Conservation (phyloP, 2,113 vertebrate species). For the Heterochromis multidens region DNA sequence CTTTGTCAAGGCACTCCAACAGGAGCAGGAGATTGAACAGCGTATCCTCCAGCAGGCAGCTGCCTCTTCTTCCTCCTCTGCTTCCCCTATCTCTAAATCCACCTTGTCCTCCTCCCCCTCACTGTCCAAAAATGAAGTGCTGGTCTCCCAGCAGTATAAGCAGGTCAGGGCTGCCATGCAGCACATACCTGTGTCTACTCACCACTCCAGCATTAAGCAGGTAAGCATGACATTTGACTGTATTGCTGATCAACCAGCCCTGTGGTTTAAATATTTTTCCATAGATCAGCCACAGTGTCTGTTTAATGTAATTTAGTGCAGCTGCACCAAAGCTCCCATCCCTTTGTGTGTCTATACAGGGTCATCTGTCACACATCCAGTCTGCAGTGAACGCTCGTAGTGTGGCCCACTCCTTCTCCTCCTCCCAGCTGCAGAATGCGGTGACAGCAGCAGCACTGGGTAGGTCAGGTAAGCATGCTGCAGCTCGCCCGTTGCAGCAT, state of each 20-base stretch:
- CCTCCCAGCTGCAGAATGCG: constrained; percentile 86
- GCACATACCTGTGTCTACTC: constrained; percentile 74
- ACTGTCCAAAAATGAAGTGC: constrained; percentile 68
- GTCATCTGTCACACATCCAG: constrained; percentile 82
- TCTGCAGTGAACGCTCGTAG: constrained; percentile 74
- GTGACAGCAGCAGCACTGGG: constrained; percentile 81
- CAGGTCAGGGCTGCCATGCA: constrained; percentile 71
- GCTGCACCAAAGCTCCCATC: neutral
- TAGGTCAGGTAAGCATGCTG: constrained; percentile 85
- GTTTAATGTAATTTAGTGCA: neutral
- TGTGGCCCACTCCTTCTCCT: constrained; percentile 84
- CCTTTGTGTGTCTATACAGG: constrained; percentile 57
- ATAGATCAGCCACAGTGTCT: neutral
- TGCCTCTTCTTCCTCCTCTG: constrained; percentile 64
- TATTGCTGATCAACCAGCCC: neutral
- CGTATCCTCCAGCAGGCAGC: constrained; percentile 89
- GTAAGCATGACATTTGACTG: constrained; percentile 48
- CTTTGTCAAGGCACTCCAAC: constrained; percentile 97
- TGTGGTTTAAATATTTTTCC: neutral
- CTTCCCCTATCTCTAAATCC: constrained; percentile 57
- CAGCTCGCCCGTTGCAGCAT: constrained; percentile 77
- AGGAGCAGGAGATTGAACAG: constrained; percentile 98
- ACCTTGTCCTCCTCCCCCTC: constrained; percentile 60
- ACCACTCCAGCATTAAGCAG: constrained; percentile 88
- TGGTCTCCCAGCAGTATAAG: constrained; percentile 78